Evolutionary conservation across 1,140 invertebrate genomes (phyloP), one percentile per base, ranked within the genome.

Genomic region (Drosophila ambigua): DNA sequence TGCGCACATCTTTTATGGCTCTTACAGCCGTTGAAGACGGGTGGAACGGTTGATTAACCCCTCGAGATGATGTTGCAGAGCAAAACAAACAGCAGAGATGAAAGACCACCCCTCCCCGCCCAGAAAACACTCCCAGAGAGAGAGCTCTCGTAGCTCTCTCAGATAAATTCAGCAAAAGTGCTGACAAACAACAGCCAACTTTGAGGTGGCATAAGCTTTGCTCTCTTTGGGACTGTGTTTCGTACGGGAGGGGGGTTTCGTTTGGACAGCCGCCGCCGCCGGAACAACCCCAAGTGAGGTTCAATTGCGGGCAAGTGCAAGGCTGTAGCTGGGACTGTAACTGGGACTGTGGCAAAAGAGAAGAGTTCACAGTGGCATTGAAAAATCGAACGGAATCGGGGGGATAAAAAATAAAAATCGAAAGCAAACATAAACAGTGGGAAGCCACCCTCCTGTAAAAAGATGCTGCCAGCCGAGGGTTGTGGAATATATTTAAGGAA

Each of bases 301-400:
- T 77, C 65, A 79, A 88, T 74, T 79, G 83, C 79, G 83, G 84
- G 68, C 79, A 88, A 87, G 83, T 88, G 75, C 75, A 75, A 66
- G 74, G 62, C 73, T 71, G 72, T 57, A 35, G 43, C 13, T 43
- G n/a, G 4, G 43, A 16, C 20, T 20, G 20, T 20, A 20, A 20
- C 20, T 20, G 23, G 3, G 23, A 24, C 61, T 41, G 28, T 54
- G 60, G 60, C 60, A 7, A 28, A 28, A 28, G 28, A 28, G 28
- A 28, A 28, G 28, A 28, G 28, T 50, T 59, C 53, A 53, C 60
- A 68, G 44, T 52, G 49, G 41, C 20, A 55, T 72, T 72, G 58
- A 65, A 65, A 63, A 77, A 71, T 48, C 26, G 53, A 74, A 65
- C 31, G 26, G 43, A 20, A 43, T 26, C 50, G 52, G 31, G 39